Conservation (phyloP, 2,888 invertebrate species). For the Choreutis nemorana region DNA sequence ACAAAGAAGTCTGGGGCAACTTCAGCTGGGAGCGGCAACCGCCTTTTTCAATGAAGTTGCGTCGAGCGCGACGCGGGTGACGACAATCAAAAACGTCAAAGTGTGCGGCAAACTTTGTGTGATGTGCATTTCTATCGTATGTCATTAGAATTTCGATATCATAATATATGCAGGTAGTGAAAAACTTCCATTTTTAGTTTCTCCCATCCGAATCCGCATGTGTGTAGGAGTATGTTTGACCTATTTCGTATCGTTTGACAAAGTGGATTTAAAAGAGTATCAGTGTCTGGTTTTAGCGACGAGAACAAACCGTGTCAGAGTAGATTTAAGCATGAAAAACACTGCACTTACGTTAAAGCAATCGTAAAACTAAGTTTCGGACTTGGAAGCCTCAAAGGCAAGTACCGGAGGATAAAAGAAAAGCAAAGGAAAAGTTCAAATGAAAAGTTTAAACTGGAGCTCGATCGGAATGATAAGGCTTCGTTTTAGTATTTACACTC, state of each 20-base stretch:
- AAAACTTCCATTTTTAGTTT: no score
- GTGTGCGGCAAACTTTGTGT: conserved; percentile 15
- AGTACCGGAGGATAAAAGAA: conserved; percentile 42
- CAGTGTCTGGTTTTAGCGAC: no score
- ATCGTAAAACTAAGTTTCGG: conserved; percentile 36
- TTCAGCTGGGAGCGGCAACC: conserved; percentile 27
- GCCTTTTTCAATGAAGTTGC: conserved; percentile 24
- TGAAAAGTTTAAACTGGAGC: conserved; percentile 36
- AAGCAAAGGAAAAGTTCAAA: conserved; percentile 37
- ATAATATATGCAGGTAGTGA: conserved; percentile 7
- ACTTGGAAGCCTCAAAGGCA: conserved; percentile 48
- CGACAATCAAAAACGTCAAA: conserved; percentile 26
- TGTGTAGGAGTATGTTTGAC: no score
- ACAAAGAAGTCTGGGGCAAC: conserved; percentile 39
- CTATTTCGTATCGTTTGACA: no score
- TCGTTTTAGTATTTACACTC: conserved; percentile 25
- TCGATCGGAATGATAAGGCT: conserved; percentile 34
- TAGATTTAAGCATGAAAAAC: conserved; percentile 28
- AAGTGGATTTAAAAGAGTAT: no score
- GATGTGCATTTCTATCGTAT: no score
- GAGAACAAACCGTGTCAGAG: no score
- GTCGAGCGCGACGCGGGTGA: conserved; percentile 17
- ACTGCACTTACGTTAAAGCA: conserved; percentile 26
- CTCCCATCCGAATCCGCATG: no score
- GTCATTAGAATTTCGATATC: no score